Conservation (phyloP, 2,797 vertebrate species). For the Hypotaenidia philippensis region DNA sequence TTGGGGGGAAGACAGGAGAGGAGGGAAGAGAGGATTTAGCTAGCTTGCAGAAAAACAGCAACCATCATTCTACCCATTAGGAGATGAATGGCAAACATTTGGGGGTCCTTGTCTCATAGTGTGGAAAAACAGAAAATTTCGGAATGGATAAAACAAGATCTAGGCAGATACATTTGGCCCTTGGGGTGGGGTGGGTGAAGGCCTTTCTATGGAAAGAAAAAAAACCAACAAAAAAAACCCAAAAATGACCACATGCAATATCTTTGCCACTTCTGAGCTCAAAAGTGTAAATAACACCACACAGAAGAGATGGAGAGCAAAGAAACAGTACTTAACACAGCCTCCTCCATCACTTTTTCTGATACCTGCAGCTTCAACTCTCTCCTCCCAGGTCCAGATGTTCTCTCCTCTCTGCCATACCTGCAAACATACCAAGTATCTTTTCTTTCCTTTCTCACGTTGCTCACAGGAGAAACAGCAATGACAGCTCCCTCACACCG, state of each 20-base stretch:
- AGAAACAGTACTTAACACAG: background rate
- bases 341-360: background rate
- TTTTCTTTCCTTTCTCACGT: background rate
- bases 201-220: background rate
- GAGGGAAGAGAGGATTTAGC: background rate
- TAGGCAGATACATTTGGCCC: background rate
- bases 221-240: background rate
- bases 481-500: rapidly evolving
- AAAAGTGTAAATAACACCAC: background rate
- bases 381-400: background rate
- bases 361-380: background rate
- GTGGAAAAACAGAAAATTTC: background rate
- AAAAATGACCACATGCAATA: background rate
- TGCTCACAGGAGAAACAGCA: background rate
- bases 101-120: background rate
- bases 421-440: background rate
- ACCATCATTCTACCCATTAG: background rate
- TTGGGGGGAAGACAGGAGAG: background rate
- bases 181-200: background rate
- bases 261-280: background rate
- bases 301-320: background rate
- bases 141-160: background rate
- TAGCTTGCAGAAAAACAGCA: background rate
- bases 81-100: background rate
- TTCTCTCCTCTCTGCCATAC: background rate